Conservation (phyloP, 2,113 vertebrate genomes). For the Setophaga petechia region DNA sequence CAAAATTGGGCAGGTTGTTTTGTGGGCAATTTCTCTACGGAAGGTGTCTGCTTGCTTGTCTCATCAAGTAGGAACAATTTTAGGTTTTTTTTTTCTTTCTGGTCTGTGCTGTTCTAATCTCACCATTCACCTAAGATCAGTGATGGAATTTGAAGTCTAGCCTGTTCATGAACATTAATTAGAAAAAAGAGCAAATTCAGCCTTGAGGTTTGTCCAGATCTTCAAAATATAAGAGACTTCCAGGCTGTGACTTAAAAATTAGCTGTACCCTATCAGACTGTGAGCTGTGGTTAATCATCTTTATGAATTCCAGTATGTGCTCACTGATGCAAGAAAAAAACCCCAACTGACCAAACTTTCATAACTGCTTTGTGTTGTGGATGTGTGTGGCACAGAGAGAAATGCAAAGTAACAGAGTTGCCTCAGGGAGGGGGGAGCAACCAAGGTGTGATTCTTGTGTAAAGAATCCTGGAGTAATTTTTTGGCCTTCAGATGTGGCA, state of each 20-base stretch:
- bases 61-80: neutral
- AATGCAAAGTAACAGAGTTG: neutral
- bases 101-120: neutral
- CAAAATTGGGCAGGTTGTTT: neutral
- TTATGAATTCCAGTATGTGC: neutral
- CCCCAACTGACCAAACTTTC: neutral
- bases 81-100: neutral
- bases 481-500: neutral
- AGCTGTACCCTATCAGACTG: neutral
- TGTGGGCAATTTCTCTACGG: neutral
- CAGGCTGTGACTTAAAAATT: neutral
- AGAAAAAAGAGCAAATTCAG: neutral
- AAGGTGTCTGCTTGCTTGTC: neutral
- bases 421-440: neutral
- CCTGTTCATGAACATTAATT: neutral
- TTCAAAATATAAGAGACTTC: neutral
- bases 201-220: neutral
- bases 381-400: neutral
- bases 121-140: neutral
- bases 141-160: neutral
- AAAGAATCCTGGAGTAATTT: neutral
- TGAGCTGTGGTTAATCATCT: fast-evolving
- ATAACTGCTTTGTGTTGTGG: neutral
- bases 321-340: neutral
- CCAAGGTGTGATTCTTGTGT: neutral